phyloP scores from a whole-genome alignment of 2,113 vertebrate genomes.

The Arvicanthis niloticus region DNA sequence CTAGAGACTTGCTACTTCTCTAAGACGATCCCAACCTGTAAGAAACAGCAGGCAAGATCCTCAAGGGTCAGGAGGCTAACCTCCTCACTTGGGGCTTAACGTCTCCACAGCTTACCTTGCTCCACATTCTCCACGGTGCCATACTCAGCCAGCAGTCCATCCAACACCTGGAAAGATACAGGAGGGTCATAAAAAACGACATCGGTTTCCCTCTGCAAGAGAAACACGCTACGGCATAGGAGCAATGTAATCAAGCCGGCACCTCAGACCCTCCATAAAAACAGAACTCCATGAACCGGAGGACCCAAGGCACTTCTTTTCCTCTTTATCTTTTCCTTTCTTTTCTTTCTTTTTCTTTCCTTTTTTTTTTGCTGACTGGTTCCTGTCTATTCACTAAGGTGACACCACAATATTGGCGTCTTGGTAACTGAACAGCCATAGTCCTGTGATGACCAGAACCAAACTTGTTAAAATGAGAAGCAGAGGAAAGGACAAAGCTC shows the following conservation, averaged over 20 bases:
- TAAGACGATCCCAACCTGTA: neutral
- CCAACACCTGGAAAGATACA: constrained; percentile 91
- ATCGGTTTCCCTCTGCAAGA: neutral
- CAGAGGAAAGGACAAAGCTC: neutral
- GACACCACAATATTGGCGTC: neutral
- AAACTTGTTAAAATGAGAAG: neutral
- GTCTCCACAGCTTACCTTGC: constrained; percentile 90
- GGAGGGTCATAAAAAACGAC: neutral
- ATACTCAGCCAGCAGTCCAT: constrained; percentile 94
- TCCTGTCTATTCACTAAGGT: constrained; percentile 23
- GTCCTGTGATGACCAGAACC: neutral
- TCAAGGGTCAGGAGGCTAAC: neutral
- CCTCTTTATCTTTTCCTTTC: too few relatives aligned
- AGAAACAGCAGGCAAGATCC: neutral
- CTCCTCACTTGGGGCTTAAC: constrained; percentile 6
- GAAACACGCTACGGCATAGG: neutral
- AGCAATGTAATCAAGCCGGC: neutral
- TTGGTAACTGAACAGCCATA: neutral
- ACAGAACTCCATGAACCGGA: neutral
- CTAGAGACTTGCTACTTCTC: neutral
- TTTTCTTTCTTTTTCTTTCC: too few relatives aligned
- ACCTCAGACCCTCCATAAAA: constrained; percentile 28
- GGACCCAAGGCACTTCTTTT: neutral
- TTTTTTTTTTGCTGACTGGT: neutral
- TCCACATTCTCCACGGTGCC: constrained; percentile 96